These are phyloP conservation scores for Portunus trituberculatus DNA, from an alignment of 1,140 invertebrate species.

Conservation along the genomic window DNA sequence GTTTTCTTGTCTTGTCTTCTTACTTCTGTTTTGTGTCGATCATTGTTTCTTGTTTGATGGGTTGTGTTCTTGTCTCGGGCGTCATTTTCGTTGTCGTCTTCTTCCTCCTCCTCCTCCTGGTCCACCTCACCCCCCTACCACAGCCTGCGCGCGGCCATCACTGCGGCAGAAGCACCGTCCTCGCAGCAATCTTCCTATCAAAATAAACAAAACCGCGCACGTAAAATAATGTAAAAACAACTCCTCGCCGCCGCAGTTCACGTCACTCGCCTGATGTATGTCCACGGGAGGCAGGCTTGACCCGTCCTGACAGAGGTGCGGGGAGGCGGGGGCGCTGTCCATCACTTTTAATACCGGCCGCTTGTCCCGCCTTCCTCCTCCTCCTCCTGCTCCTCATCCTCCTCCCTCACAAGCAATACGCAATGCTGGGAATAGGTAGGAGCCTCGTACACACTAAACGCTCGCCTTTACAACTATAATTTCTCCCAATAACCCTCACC, in stretches of 20 bases:
- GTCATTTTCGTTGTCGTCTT: neutral
- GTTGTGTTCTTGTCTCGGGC: neutral
- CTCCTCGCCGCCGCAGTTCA: neutral
- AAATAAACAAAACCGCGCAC: neutral
- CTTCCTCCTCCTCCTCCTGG: neutral
- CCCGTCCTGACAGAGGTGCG: neutral
- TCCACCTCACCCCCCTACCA: neutral
- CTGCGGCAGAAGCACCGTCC: neutral
- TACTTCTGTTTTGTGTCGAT: neutral
- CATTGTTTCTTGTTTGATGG: neutral
- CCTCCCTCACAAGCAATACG: neutral
- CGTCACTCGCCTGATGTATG: neutral
- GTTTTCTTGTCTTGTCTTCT: neutral
- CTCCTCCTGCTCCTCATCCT: neutral
- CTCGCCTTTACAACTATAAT: neutral
- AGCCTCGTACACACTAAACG: neutral
- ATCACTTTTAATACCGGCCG: neutral
- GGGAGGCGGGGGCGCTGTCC: neutral
- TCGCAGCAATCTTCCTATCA: neutral
- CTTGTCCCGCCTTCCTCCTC: neutral
- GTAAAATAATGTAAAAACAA: slow-evolving; percentile 15
- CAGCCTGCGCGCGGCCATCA: too few relatives aligned
- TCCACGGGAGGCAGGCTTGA: neutral
- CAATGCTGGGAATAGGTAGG: neutral
- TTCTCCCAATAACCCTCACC: slow-evolving; percentile 10